Conservation (phyloP, 37 sponge, comb jelly and placozoan genomes). For the Cliona cf. orientalis region DNA sequence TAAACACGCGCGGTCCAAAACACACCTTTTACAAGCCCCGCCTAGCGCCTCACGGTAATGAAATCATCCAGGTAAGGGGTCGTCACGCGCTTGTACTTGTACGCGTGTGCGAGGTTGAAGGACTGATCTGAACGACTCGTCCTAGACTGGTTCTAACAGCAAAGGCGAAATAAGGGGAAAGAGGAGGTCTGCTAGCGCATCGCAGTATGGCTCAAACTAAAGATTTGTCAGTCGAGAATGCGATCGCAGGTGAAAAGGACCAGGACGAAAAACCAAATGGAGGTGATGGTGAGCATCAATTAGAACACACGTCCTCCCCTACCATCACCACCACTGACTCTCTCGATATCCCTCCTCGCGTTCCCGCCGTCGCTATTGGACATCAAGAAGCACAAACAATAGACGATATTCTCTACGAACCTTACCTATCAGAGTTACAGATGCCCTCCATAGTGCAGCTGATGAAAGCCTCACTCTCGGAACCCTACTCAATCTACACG, state of each 20-base stretch:
- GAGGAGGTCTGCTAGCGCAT: no score
- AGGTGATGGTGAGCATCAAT: conserved; percentile 28
- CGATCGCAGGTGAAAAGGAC: background rate
- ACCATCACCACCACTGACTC: background rate
- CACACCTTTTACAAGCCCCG: no score
- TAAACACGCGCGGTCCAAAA: no score
- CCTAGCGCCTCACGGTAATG: no score
- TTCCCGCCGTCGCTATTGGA: no score
- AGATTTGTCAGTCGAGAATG: conserved; percentile 4
- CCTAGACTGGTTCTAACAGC: background rate
- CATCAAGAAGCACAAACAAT: no score
- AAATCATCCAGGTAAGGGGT: no score
- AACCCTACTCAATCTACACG: conserved; percentile 99
- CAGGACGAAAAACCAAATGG: background rate
- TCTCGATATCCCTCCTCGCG: no score
- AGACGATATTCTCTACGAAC: conserved; percentile 54
- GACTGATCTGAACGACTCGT: no score
- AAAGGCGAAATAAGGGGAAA: no score
- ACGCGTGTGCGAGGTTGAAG: no score
- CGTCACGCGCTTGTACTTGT: no score
- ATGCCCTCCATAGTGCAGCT: conserved; percentile 88
- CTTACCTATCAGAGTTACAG: conserved; percentile 83
- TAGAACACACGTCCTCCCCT: conserved; percentile 1
- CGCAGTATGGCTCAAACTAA: background rate
- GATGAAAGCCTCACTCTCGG: conserved; percentile 93